Base-by-base conservation (phyloP, 2,888 invertebrate genomes). In the Tetragonisca angustula region DNA sequence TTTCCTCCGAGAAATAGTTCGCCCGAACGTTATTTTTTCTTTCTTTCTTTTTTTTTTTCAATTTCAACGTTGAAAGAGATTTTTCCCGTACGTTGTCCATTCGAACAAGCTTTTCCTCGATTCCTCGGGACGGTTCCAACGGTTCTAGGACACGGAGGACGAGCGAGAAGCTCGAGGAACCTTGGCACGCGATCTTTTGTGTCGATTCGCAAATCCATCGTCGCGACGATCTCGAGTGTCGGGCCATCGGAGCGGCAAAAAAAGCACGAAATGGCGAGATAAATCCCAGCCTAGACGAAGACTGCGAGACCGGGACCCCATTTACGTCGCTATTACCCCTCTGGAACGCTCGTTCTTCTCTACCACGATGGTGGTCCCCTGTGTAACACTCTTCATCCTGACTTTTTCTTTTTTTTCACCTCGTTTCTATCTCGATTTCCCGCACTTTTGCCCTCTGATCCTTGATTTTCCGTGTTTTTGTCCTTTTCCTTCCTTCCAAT, bases 311-410 rank as follows among this genome's bases (percentile, higher is more conserved):
- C 43, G 56, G 65, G 71, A 69, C 61, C 76, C 80, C 76, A 69
- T 83, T 83, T 32, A 81, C 80, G 32, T 54, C 59, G 71, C 81
- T 70, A 83, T 83, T 81, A 83, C 43, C 70, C 72, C 36, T 67
- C 56, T 64, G 43, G 68, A 83, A 83, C 64, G 80, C 61, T 83
- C 73, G 24, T 69, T 56, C 32, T 49, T 21, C 54, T 3, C 62
- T 43, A 15, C 52, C 27, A 17, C 54, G 32, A 32, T 32, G 65
- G 73, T 64, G 68, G 68, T 21, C 64, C 64, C 69, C 79, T 69
- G 13, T 52, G 61, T 61, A 74, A 76, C 71, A 77, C 56, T 72
- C 36, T 64, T 27, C 3, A 9, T 32, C 65, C 50, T 24, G 21
- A 17, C n/a, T 61, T 79, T 62, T 71, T 68, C 49, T 56, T 68